phyloP scores from a whole-genome alignment of 2,113 vertebrate genomes.

The Eurypyga helias region DNA sequence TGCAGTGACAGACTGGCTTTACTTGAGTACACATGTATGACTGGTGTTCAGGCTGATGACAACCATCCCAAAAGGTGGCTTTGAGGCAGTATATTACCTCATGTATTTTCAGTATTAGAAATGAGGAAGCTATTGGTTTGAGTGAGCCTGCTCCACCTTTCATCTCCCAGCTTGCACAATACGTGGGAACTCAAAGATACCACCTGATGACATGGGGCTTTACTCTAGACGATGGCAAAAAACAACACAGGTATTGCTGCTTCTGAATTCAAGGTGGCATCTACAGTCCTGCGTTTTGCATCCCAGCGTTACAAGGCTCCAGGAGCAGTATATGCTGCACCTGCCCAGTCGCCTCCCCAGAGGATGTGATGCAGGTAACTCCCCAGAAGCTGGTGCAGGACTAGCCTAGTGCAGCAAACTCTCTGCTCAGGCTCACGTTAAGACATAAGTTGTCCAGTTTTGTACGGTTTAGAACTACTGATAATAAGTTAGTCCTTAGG shows the following conservation, averaged over 20 bases:
- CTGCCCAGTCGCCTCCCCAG: neutral
- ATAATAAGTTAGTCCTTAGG: neutral
- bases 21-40: neutral
- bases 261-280: neutral
- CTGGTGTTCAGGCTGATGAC: neutral
- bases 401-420: neutral
- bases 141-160: neutral
- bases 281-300: neutral
- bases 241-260: neutral
- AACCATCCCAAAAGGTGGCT: neutral
- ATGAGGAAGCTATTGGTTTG: neutral
- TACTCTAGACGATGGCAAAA: neutral
- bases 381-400: neutral
- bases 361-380: neutral
- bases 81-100: neutral
- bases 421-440: neutral
- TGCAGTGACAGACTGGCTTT: neutral
- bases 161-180: neutral
- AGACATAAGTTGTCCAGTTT: neutral
- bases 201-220: neutral
- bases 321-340: accelerated
- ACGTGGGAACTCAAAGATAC: neutral
- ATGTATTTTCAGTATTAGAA: neutral
- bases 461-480: neutral
- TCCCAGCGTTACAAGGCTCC: neutral